A percentile compares a stretch with the other conserved stretches of the same genome.
These are phyloP conservation scores for Brachynemurus nebulosus DNA, from an alignment of 2,888 invertebrate genomes.

Conservation along the genomic window DNA sequence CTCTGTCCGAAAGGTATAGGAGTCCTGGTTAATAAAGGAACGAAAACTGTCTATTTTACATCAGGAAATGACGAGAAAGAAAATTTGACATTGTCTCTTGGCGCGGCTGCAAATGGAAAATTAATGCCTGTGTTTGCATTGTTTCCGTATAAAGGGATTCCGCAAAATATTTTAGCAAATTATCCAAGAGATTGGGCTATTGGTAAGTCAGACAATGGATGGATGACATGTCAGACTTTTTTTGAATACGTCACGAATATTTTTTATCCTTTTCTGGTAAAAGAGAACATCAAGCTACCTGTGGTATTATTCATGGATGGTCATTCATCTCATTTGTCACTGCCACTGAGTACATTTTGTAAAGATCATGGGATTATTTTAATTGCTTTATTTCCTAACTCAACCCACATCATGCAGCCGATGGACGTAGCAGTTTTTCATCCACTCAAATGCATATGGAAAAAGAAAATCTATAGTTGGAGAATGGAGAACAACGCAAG, in stretches of 20 bases:
- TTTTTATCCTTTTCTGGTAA: not conserved
- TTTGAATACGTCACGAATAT: not conserved
- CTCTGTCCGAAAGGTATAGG: not conserved
- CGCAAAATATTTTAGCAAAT: not conserved
- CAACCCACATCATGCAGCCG: not conserved
- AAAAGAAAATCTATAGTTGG: not conserved
- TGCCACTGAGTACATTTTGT: not conserved
- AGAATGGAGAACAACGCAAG: not conserved
- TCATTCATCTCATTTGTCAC: not conserved
- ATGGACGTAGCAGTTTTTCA: not conserved
- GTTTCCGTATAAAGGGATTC: not conserved
- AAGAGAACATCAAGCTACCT: not conserved
- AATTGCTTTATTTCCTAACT: not conserved
- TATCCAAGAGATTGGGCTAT: not conserved
- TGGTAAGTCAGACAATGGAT: not conserved
- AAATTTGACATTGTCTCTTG: not conserved
- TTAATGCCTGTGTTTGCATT: not conserved
- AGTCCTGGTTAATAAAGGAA: not conserved
- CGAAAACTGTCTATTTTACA: not conserved
- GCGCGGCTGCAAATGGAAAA: not conserved
- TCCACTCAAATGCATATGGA: not conserved
- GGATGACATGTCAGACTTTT: not conserved
- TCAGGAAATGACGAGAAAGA: not conserved
- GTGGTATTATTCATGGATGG: not conserved
- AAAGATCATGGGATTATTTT: not conserved